Conservation (phyloP, 92 coral and sea anemone species). For the Scolanthus callimorphus region DNA sequence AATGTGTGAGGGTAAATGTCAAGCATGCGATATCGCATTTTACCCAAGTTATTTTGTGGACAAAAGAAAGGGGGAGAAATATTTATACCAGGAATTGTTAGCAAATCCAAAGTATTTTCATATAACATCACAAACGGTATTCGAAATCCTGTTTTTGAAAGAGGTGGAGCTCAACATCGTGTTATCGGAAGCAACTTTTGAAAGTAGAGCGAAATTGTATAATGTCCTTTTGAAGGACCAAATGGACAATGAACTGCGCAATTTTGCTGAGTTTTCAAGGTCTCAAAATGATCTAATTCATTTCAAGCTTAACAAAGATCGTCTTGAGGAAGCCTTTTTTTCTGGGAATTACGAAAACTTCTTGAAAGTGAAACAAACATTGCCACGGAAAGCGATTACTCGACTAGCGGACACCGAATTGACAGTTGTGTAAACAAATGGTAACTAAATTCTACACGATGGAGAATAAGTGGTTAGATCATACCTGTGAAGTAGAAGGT, state of each 20-base stretch:
- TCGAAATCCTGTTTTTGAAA: neutral
- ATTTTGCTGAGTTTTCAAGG: neutral
- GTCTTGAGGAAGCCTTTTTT: neutral
- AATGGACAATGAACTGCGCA: neutral
- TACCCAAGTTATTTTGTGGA: neutral
- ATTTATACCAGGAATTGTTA: neutral
- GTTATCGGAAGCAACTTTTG: neutral
- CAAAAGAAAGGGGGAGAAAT: neutral
- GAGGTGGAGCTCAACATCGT: neutral
- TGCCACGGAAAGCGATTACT: neutral
- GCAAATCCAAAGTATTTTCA: neutral
- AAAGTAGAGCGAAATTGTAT: neutral
- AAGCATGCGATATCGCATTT: neutral
- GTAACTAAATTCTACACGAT: neutral
- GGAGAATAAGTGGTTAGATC: constrained; percentile 7
- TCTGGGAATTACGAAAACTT: neutral
- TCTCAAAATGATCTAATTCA: neutral
- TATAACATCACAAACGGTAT: neutral
- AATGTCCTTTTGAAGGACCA: neutral
- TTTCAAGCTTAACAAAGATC: neutral
- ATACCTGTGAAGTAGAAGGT: constrained; percentile 1
- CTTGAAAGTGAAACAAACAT: neutral
- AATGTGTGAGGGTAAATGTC: constrained; percentile 2
- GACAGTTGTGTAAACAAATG: neutral
- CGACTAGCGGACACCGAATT: neutral